Evolutionary conservation across 1,140 invertebrate genomes (phyloP).

Genomic region (Atta texana): DNA sequence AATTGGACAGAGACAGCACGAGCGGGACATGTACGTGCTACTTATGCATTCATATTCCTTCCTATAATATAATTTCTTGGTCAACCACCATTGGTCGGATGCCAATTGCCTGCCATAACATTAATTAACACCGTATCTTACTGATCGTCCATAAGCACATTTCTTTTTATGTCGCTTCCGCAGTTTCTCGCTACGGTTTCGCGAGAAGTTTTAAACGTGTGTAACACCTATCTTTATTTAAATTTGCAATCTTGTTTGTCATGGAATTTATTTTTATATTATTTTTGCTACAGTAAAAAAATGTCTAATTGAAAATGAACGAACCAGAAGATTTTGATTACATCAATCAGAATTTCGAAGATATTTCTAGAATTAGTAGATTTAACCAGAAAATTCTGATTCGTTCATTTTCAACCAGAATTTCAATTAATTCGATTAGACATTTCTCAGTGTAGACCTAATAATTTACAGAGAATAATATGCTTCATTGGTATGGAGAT

Average conservation of each 20-base stretch:
- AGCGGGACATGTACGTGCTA: slow-evolving; percentile 2
- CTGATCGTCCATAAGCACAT: background rate
- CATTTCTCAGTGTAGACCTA: too few species aligned
- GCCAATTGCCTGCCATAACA: slow-evolving; percentile 1
- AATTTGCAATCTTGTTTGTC: background rate
- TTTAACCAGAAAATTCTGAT: too few species aligned
- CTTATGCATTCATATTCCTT: slow-evolving; percentile 42
- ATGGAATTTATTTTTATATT: background rate
- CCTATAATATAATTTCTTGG: slow-evolving; percentile 46
- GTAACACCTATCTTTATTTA: background rate
- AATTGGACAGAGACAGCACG: slow-evolving; percentile 26
- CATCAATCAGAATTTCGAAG: too few species aligned
- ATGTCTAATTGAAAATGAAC: too few species aligned
- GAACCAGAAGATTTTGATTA: too few species aligned
- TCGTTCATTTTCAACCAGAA: too few species aligned
- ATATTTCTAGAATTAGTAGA: too few species aligned
- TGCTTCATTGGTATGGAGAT: too few species aligned
- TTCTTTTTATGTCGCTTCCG: background rate
- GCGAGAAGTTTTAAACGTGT: background rate
- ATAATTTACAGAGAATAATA: background rate
- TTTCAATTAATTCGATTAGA: too few species aligned
- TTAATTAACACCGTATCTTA: slow-evolving; percentile 44
- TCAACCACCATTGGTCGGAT: slow-evolving; percentile 39
- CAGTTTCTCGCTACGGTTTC: background rate
- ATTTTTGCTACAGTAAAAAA: background rate